Evolutionary conservation across 2,888 invertebrate species (phyloP), one percentile per base, ranked within the genome.

Genomic region (Cartodere bifasciata): DNA sequence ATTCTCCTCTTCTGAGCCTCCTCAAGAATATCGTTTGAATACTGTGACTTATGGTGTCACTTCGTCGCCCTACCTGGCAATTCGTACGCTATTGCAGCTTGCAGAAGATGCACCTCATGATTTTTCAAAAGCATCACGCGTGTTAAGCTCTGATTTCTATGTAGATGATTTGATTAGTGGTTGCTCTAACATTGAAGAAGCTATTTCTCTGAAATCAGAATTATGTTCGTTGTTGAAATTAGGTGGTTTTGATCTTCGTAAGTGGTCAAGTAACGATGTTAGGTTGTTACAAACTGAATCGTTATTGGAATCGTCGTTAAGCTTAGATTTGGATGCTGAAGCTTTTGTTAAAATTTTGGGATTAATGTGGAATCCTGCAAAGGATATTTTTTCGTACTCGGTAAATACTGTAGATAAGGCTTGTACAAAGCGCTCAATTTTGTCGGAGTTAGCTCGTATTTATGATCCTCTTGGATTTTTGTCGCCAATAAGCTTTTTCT

Each of bases 401-500:
- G 15, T 34, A 9, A 23, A 17, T 11, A 11, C 20, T 9, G 11
- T 7, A 6, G 14, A 9, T 13, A 13, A 16, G 5, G 15, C 7
- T 15, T 37, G 44, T 14, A 48, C 48, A 9, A 49, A 50, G 29
- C 28, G 46, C 22, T 32, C 20, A n/a, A 39, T 48, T 21, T 33
- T 45, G 30, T 38, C 41, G 1, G 36, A 43, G 10, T 25, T 45
- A 5, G 40, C 39, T 13, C 29, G 29, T 17, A 34, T 38, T 30
- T 47, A 31, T 23, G 45, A 46, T 32, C 45, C 46, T 9, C 25
- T 45, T 4, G 45, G 45, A n/a, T 46, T 42, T 32, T 17, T 45
- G 7, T 25, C 35, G 6, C 46, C 42, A 5, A 3, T 31, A 3
- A 36, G 35, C 9, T 24, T 46, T 9, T 22, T 34, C 14, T 38